These are phyloP conservation scores for Lepisosteus osseus DNA, from an alignment of 2,113 vertebrate species.

Conservation along the genomic window DNA sequence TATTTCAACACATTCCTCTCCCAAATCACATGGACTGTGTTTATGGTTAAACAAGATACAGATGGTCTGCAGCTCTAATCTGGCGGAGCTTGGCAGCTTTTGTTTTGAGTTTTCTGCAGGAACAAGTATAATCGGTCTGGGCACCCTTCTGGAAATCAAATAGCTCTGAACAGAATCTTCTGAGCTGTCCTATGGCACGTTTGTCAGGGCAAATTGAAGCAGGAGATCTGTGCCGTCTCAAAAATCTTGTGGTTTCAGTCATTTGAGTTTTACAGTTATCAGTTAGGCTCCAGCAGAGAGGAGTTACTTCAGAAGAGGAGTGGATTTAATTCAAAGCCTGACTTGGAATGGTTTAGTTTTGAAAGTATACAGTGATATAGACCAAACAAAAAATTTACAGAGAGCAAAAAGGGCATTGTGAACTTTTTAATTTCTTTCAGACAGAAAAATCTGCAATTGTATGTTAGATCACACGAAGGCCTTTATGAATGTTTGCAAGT, in stretches of 20 bases:
- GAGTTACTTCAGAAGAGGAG: conserved; percentile 7
- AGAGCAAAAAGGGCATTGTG: neutral
- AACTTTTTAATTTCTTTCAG: neutral
- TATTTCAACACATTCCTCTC: conserved; percentile 46
- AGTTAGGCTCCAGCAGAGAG: conserved; percentile 12
- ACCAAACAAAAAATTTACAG: neutral
- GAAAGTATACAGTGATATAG: neutral
- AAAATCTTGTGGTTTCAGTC: neutral
- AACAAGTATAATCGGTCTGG: conserved; percentile 26
- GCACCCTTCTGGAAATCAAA: conserved; percentile 23
- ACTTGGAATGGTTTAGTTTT: neutral
- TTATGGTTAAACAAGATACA: conserved; percentile 52
- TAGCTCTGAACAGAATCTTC: conserved; percentile 16
- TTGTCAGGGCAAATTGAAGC: conserved; percentile 24
- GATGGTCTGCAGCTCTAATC: conserved; percentile 45
- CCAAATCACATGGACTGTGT: conserved; percentile 35
- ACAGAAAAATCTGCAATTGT: neutral
- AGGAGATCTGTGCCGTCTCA: conserved; percentile 31
- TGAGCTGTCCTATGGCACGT: neutral
- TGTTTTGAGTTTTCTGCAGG: conserved; percentile 31
- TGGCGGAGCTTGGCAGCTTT: conserved; percentile 41
- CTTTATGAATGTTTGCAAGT: no score
- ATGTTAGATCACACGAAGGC: no score
- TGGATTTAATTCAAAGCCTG: neutral
- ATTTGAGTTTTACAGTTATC: conserved; percentile 4